A percentile compares a stretch with the other conserved stretches of the same genome.
Evolutionary conservation across 2,888 invertebrate genomes (phyloP).

Genomic region (Meteorus colon): DNA sequence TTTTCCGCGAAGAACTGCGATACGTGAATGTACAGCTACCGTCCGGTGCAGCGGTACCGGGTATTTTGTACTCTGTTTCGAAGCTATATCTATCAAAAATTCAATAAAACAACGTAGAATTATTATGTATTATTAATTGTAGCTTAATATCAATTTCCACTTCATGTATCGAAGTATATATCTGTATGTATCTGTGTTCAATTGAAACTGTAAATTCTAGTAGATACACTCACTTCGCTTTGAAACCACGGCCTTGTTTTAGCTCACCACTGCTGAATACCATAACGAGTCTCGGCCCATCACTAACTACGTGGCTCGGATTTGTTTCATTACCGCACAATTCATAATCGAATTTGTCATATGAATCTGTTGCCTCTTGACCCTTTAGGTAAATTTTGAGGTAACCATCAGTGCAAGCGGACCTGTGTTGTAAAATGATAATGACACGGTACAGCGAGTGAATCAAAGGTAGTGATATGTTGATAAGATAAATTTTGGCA

Average conservation of each 20-base stretch:
- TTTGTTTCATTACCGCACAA: slow-evolving; percentile 88
- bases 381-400: slow-evolving; percentile 93
- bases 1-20: slow-evolving; percentile 88
- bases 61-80: slow-evolving; percentile 90
- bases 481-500: background rate
- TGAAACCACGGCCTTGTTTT: slow-evolving; percentile 89
- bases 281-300: slow-evolving; percentile 94
- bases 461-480: background rate
- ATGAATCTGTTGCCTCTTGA: slow-evolving; percentile 93
- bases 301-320: slow-evolving; percentile 89
- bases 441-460: background rate
- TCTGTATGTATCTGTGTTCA: slow-evolving; percentile 2
- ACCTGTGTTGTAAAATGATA: slow-evolving; percentile 71
- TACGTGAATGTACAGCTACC: slow-evolving; percentile 95
- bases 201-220: slow-evolving; percentile 10
- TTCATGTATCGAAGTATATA: background rate
- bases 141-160: background rate
- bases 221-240: slow-evolving; percentile 79
- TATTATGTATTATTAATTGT: background rate
- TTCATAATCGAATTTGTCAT: slow-evolving; percentile 94
- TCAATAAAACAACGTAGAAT: slow-evolving; percentile 28
- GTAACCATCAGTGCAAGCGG: slow-evolving; percentile 88
- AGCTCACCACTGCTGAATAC: slow-evolving; percentile 95
- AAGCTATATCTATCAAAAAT: slow-evolving; percentile 72
- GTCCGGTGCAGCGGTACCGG: slow-evolving; percentile 94